Conservation (phyloP, 2,888 invertebrate genomes). For the Tubulanus polymorphus region DNA sequence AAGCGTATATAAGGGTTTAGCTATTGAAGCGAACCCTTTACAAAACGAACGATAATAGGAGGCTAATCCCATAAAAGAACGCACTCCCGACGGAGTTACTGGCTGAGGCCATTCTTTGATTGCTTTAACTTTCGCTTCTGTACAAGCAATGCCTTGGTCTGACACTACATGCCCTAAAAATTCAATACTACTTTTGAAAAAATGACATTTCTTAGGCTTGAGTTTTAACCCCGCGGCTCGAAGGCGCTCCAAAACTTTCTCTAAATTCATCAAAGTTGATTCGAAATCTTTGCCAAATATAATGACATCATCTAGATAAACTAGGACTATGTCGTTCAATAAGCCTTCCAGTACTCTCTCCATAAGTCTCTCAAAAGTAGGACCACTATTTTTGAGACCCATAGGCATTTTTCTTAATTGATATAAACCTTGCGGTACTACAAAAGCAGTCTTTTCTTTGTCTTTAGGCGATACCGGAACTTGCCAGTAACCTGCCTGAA, state of each 20-base stretch:
- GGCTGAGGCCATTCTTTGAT: slow-evolving; percentile 3
- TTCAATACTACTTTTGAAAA: slow-evolving; percentile 1
- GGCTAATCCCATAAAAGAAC: slow-evolving; percentile 8
- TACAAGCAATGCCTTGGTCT: slow-evolving; percentile 3
- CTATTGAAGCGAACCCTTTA: slow-evolving; percentile 5
- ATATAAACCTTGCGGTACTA: not conserved
- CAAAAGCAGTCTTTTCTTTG: slow-evolving; percentile 23
- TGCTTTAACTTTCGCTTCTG: slow-evolving; percentile 3
- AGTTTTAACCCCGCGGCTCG: slow-evolving; percentile 8
- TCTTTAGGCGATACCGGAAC: slow-evolving; percentile 15
- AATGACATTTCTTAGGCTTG: slow-evolving; percentile 9
- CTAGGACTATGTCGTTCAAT: not conserved
- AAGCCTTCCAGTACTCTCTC: not conserved
- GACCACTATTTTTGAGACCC: not conserved
- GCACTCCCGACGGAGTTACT: not conserved
- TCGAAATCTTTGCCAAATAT: not conserved
- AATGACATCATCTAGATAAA: not conserved
- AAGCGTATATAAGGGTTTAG: slow-evolving; percentile 3
- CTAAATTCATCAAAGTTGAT: slow-evolving; percentile 3
- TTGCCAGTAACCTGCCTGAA: slow-evolving; percentile 20
- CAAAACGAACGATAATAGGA: slow-evolving; percentile 9
- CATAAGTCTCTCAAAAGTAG: not conserved
- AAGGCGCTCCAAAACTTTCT: slow-evolving; percentile 7
- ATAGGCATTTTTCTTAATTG: slow-evolving; percentile 5
- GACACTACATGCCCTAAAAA: slow-evolving; percentile 10